A percentile compares a stretch with the other conserved stretches of the same genome.
These are phyloP conservation scores for Gambelia wislizenii DNA, from an alignment of 2,797 vertebrate genomes.

Conservation along the genomic window DNA sequence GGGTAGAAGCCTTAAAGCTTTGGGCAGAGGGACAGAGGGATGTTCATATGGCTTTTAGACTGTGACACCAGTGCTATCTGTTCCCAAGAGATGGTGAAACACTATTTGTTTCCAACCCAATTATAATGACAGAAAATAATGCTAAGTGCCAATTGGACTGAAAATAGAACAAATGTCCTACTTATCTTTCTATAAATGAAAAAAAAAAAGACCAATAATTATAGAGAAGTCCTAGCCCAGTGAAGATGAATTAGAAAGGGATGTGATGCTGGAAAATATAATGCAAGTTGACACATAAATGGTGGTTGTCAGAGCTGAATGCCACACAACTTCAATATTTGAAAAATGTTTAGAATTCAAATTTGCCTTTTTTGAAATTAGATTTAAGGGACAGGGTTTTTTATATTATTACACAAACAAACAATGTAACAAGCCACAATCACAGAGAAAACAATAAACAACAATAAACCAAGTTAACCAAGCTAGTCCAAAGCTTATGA, in stretches of 20 bases:
- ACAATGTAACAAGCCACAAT: no score
- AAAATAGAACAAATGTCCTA: constrained; percentile 17
- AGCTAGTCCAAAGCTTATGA: no score
- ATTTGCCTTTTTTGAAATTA: not conserved
- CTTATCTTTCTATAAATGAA: constrained; percentile 18
- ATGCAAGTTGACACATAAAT: not conserved
- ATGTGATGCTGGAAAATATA: not conserved
- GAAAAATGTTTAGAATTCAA: not conserved
- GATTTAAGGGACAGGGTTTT: no score
- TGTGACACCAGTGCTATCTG: not conserved
- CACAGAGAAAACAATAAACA: no score
- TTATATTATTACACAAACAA: no score
- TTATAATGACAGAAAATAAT: constrained; percentile 17
- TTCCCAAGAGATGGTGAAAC: not conserved
- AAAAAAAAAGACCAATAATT: not conserved
- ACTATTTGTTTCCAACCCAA: constrained; percentile 16
- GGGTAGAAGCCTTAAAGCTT: not conserved
- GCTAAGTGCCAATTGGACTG: not conserved
- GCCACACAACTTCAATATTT: not conserved
- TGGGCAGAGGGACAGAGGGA: not conserved
- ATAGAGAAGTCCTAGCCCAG: not conserved
- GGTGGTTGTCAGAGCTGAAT: not conserved
- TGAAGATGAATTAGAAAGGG: not conserved
- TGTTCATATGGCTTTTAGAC: constrained; percentile 2
- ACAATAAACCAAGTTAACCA: no score